Percentiles rank a stretch among this genome's conserved stretches.
These are phyloP conservation scores for Melanotaenia boesemani DNA, from an alignment of 2,797 vertebrate genomes.

Conservation along the genomic window DNA sequence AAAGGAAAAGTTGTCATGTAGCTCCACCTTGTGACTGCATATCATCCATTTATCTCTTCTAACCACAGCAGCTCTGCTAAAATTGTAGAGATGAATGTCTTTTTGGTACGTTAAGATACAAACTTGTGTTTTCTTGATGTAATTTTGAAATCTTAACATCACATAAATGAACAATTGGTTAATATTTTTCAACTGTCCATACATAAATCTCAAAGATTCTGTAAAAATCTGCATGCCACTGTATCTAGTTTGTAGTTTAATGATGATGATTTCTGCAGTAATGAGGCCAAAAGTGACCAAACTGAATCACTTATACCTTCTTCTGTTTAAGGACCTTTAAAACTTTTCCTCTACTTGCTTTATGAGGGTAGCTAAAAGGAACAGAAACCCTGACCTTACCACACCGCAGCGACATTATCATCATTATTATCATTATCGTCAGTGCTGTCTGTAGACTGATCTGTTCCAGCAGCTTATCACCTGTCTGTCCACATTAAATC, in stretches of 20 bases:
- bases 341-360: neutral
- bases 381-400: neutral
- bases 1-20: constrained; percentile 35
- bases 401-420: neutral
- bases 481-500: constrained; percentile 13
- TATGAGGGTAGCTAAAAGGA: neutral
- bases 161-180: neutral
- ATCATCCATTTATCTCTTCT: neutral
- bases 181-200: neutral
- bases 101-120: neutral
- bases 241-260: neutral
- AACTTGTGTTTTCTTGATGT: neutral
- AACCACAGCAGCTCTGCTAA: neutral
- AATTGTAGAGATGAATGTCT: neutral
- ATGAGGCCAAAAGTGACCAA: neutral
- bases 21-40: constrained; percentile 69
- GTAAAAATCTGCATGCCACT: neutral
- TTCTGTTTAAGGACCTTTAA: neutral
- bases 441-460: constrained; percentile 8
- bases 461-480: constrained; percentile 15
- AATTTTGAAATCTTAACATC: neutral
- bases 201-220: neutral
- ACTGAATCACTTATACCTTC: neutral
- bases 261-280: neutral
- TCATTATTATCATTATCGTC: constrained; percentile 21